These are phyloP conservation scores for Bombus cullumanus DNA, from an alignment of 1,140 invertebrate genomes.

Conservation along the genomic window DNA sequence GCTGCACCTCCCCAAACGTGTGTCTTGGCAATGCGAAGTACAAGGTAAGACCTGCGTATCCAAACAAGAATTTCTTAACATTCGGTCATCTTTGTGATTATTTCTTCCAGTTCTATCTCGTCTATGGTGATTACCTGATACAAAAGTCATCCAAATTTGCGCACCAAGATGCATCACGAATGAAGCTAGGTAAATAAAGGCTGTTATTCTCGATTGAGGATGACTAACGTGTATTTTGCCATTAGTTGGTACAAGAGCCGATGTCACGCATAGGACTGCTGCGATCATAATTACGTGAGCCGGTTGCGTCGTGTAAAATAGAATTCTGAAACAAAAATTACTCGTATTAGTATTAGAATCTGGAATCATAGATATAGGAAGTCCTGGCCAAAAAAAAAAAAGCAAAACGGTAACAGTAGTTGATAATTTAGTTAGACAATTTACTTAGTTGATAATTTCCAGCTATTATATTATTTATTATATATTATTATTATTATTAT, in stretches of 20 bases:
- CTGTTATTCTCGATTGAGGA: constrained; percentile 79
- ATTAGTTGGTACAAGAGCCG: constrained; percentile 83
- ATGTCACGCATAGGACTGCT: constrained; percentile 86
- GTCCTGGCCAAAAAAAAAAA: not conserved
- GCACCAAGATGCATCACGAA: constrained; percentile 91
- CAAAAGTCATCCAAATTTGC: constrained; percentile 95
- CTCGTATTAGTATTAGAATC: not conserved
- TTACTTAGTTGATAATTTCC: not conserved
- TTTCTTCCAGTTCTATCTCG: not conserved
- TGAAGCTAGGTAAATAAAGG: constrained; percentile 88
- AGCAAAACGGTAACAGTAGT: not conserved
- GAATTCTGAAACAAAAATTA: constrained; percentile 84
- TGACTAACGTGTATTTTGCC: constrained; percentile 75
- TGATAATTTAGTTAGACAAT: no score
- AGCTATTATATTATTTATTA: not conserved
- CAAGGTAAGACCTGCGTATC: constrained; percentile 88
- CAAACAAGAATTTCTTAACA: not conserved
- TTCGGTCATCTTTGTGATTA: not conserved
- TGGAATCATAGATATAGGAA: not conserved
- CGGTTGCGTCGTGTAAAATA: constrained; percentile 88
- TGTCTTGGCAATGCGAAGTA: constrained; percentile 92
- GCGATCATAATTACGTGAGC: constrained; percentile 88
- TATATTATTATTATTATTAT: not conserved
- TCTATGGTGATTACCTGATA: constrained; percentile 86
- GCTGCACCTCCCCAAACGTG: constrained; percentile 91